Evolutionary conservation across 2,113 vertebrate species (phyloP).

Genomic region (Coturnix japonica): DNA sequence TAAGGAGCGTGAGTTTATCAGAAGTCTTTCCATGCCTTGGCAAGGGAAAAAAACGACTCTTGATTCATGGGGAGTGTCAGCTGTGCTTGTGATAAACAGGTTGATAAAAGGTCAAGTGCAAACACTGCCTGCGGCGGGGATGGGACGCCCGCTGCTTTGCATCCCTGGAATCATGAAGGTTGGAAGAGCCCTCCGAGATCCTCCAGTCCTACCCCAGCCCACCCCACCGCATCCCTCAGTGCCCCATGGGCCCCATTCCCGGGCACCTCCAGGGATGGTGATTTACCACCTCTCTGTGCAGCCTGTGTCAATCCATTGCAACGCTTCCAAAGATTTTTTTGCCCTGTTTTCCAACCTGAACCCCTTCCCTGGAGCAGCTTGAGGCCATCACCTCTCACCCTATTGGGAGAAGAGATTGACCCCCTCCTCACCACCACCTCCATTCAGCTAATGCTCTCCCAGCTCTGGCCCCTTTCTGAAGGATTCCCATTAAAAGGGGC

Average conservation of each 20-base stretch:
- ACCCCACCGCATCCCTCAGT: background rate
- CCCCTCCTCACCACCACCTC: background rate
- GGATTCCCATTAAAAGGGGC: background rate
- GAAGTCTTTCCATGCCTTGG: background rate
- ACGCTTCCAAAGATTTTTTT: too few relatives aligned
- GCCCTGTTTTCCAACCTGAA: too few relatives aligned
- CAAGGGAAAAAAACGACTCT: background rate
- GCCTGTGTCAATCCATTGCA: too few relatives aligned
- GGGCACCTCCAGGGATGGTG: too few relatives aligned
- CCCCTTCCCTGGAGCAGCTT: background rate
- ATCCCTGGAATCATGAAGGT: background rate
- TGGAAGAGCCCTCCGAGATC: background rate
- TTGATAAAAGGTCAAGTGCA: background rate
- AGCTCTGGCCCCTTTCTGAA: background rate
- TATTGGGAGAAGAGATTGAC: background rate
- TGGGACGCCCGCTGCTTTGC: background rate
- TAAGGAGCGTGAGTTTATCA: background rate
- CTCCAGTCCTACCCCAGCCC: background rate
- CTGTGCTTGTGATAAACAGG: background rate
- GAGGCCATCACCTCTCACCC: background rate
- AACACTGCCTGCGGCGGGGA: fast-evolving
- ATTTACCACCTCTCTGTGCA: too few relatives aligned
- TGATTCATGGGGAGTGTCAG: background rate
- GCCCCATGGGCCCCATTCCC: too few relatives aligned
- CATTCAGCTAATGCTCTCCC: background rate